Conservation (phyloP, 2,113 vertebrate species). For the Apeltes quadracus region DNA sequence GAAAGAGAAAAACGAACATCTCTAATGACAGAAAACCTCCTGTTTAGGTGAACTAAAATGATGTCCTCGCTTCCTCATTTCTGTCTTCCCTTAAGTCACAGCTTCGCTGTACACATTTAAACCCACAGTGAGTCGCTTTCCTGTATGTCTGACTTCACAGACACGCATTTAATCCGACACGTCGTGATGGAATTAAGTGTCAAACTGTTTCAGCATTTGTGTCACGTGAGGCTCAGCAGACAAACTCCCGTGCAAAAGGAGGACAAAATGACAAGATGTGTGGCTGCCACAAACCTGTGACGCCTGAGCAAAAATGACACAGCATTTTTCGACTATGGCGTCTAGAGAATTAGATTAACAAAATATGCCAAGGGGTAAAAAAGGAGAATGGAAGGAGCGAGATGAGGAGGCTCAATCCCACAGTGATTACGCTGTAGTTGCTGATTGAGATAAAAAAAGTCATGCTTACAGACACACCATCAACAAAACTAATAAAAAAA, state of each 20-base stretch:
- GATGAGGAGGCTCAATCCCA: slow-evolving; percentile 17
- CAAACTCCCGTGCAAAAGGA: slow-evolving; percentile 26
- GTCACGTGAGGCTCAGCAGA: slow-evolving; percentile 35
- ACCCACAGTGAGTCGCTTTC: background rate
- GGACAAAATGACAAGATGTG: slow-evolving; percentile 25
- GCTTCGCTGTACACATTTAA: background rate
- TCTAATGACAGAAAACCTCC: slow-evolving; percentile 42
- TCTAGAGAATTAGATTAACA: background rate
- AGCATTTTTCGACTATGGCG: slow-evolving; percentile 13
- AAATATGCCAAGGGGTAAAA: background rate
- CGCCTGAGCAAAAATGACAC: slow-evolving; percentile 33
- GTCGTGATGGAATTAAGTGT: slow-evolving; percentile 15
- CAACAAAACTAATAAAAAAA: background rate
- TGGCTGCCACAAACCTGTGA: slow-evolving; percentile 17
- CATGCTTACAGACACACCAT: background rate
- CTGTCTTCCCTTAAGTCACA: background rate
- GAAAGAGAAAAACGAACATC: slow-evolving; percentile 4
- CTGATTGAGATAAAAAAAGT: background rate
- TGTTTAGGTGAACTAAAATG: slow-evolving; percentile 6
- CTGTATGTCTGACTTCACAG: background rate
- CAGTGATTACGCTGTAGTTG: background rate
- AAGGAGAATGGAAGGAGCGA: background rate
- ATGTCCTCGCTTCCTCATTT: slow-evolving; percentile 42
- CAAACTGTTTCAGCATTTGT: slow-evolving; percentile 48
- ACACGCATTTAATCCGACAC: slow-evolving; percentile 19